A percentile compares a stretch with the other conserved stretches of the same genome.
Evolutionary conservation across 1,140 invertebrate genomes (phyloP).

Genomic region (Homarus americanus): DNA sequence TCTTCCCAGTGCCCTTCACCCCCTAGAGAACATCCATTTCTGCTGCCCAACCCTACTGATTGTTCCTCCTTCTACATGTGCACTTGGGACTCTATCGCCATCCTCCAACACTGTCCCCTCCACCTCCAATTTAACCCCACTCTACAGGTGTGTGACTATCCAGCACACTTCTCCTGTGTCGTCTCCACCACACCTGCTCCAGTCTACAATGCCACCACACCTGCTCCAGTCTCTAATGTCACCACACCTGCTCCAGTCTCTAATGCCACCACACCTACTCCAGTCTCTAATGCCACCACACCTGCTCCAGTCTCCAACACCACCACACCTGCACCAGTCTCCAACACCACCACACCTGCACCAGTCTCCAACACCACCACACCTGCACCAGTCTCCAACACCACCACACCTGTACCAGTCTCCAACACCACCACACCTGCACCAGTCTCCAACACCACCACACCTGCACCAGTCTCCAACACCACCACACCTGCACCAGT

Average conservation of each 20-base stretch:
- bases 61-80: constrained; percentile 42
- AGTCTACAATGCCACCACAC: neutral
- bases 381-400: neutral
- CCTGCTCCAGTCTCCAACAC: neutral
- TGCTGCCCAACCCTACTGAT: constrained; percentile 24
- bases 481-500: neutral
- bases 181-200: neutral
- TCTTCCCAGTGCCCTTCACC: neutral
- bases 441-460: neutral
- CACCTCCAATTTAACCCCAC: neutral
- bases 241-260: neutral
- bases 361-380: neutral
- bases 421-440: neutral
- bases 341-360: constrained; percentile 2
- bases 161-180: neutral
- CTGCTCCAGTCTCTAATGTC: neutral
- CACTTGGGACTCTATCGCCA: neutral
- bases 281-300: neutral
- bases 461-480: neutral
- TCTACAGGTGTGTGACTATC: constrained; percentile 10
- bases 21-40: constrained; percentile 14
- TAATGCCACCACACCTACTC: neutral
- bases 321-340: neutral
- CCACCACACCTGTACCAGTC: neutral
- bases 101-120: neutral